Evolutionary conservation across 2,113 vertebrate species (phyloP).

Genomic region (Mus pahari): DNA sequence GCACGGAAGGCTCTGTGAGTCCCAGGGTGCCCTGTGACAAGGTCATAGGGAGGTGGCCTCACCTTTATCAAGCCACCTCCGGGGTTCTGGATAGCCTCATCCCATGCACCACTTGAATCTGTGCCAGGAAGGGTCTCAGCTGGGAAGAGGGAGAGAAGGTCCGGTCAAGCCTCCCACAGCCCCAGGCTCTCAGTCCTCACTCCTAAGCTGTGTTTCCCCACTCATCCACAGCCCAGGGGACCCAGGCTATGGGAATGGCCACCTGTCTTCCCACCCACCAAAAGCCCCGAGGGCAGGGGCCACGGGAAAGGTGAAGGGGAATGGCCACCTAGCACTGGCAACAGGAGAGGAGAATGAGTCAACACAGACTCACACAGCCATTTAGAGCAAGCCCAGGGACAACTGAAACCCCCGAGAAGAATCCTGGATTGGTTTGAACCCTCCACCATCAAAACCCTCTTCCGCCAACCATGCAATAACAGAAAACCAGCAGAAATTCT

Average conservation of each 20-base stretch:
- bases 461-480: not conserved
- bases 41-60: not conserved
- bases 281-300: not conserved
- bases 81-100: accelerated
- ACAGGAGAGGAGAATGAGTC: not conserved
- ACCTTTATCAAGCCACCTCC: constrained; percentile 36
- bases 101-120: accelerated
- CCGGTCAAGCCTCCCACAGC: accelerated
- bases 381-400: not conserved
- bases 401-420: not conserved
- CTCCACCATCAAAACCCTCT: no score
- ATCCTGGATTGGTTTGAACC: not conserved
- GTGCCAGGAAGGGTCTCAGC: constrained; percentile 17
- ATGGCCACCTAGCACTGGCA: not conserved
- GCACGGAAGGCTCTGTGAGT: accelerated
- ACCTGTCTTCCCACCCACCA: not conserved
- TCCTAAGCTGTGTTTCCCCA: not conserved
- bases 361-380: not conserved
- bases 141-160: not conserved
- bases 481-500: not conserved
- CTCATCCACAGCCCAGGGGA: no score
- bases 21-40: accelerated
- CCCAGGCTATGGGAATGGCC: not conserved
- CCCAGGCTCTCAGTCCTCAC: not conserved
- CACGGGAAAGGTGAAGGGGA: not conserved